phyloP scores from a whole-genome alignment of 2,888 invertebrate genomes.

The Apotomis turbidana region DNA sequence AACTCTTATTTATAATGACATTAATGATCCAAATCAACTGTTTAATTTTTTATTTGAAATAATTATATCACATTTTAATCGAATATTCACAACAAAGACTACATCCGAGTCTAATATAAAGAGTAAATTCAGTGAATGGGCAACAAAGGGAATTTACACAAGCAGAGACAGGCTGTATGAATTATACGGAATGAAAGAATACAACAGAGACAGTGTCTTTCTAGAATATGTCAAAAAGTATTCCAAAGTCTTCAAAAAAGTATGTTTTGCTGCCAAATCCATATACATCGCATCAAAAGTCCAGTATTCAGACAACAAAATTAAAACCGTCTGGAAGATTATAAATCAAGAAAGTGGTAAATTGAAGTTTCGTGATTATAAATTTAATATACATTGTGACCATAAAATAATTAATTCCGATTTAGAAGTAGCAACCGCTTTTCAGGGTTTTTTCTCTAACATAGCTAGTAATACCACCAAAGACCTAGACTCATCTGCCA shows the following conservation, averaged over 20 bases:
- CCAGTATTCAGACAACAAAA: not conserved
- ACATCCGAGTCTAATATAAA: not conserved
- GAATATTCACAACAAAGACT: not conserved
- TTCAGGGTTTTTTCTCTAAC: too few species aligned
- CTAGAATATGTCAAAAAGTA: constrained; percentile 3
- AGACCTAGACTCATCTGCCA: too few species aligned
- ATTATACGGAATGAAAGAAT: not conserved
- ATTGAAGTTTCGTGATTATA: not conserved
- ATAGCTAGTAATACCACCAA: too few species aligned
- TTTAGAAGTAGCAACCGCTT: too few species aligned
- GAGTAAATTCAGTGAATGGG: constrained; percentile 1
- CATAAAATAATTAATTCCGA: too few species aligned
- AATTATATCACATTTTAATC: not conserved
- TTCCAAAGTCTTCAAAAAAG: constrained; percentile 6
- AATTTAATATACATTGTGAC: not conserved
- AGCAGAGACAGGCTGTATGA: constrained; percentile 1
- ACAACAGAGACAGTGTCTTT: not conserved
- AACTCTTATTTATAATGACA: not conserved
- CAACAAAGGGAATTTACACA: not conserved
- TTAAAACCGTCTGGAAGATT: constrained; percentile 5
- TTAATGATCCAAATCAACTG: not conserved
- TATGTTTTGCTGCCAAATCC: not conserved
- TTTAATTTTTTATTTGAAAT: not conserved
- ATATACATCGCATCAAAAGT: not conserved
- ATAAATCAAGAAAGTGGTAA: constrained; percentile 6